Base-by-base conservation (phyloP, 1,140 invertebrate genomes). In the Drosophila kurseongensis region DNA sequence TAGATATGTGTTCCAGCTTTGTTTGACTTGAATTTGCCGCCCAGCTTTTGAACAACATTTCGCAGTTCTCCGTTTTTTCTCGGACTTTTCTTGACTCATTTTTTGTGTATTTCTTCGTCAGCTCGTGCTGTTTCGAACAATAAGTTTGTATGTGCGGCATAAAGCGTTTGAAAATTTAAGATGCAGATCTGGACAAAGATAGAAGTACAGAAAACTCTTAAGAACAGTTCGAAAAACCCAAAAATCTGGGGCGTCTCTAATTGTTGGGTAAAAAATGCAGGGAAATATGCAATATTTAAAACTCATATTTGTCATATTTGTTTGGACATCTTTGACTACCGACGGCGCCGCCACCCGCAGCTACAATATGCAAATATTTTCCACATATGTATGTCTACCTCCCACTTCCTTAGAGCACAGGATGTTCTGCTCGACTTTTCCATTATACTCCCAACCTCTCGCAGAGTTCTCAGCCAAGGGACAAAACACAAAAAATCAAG, bases 221-320 rank as follows among this genome's bases (percentile, higher is more conserved):
- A 32, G 50, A 54, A 50, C 61, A 57, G 52, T 52, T 42, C 9
- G 38, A 41, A 67, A 55, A 50, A 47, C 42, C 40, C 1, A 52
- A 65, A 58, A 79, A 83, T 83, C 32, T 71, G 56, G 66, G 71
- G 80, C 85, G 58, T 71, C 35, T 12, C 77, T 89, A 89, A 89
- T 84, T 78, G 68, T 42, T 29, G 45, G 42, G 18, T 35, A 52
- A 69, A 69, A 83, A 76, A 14, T 36, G 14, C 6, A 13, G 29
- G 54, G 0, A 61, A 38, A 60, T 23, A 60, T 48, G 29, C 40
- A 57, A 47, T 40, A 44, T 68, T 18, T 14, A 42, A 74, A 77
- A 83, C 63, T 89, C 61, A 68, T 80, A 89, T 83, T 79, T 86
- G 71, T 79, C 75, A 89, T 89, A 75, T 76, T 75, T 88, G 84